Conservation (phyloP, 2,113 vertebrate genomes). For the Sebastes fasciatus region DNA sequence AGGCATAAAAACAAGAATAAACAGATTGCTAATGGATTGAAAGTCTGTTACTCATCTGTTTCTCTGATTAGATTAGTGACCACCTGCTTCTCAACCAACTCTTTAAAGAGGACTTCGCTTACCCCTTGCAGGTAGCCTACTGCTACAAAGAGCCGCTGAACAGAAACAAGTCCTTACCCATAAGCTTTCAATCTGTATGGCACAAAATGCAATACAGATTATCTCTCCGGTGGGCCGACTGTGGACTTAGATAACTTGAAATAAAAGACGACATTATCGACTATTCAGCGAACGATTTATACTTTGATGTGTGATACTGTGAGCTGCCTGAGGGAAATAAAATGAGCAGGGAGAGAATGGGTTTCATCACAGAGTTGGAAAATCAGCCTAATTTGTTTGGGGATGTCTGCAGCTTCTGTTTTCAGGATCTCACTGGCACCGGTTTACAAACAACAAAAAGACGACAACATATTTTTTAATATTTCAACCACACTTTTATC, state of each 20-base stretch:
- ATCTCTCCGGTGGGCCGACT: neutral
- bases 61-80: neutral
- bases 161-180: neutral
- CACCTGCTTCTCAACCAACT: neutral
- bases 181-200: neutral
- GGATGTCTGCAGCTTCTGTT: neutral
- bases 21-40: neutral
- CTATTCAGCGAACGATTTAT: neutral
- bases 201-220: neutral
- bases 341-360: neutral
- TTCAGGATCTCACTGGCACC: neutral
- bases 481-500: neutral
- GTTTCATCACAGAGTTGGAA: constrained; percentile 5
- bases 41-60: neutral
- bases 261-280: neutral
- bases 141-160: neutral
- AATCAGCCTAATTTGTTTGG: neutral
- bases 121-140: neutral
- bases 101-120: neutral
- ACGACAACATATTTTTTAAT: neutral
- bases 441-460: neutral
- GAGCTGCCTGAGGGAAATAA: neutral
- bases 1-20: neutral
- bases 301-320: neutral
- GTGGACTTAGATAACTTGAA: neutral